Evolutionary conservation across 2,888 invertebrate genomes (phyloP).

Genomic region (Gisinianus flammeolus): DNA sequence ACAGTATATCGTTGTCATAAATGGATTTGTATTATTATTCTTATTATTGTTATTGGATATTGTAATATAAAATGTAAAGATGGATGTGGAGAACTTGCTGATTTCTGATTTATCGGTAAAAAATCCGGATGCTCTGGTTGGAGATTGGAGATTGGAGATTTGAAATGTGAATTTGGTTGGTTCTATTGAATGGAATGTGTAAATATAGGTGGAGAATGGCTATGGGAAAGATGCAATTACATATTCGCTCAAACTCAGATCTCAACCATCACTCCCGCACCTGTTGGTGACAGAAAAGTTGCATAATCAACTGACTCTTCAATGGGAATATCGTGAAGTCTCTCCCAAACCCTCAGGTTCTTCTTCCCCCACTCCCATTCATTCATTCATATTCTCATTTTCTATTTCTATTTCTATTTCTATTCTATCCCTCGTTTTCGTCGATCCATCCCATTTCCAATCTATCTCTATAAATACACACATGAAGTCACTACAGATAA

Average conservation of each 20-base stretch:
- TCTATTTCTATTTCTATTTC: not conserved
- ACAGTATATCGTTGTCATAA: too few relatives aligned
- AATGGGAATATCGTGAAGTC: conserved; percentile 32
- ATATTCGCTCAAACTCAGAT: conserved; percentile 57
- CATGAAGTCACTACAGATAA: not conserved
- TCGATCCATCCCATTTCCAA: not conserved
- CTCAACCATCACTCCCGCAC: conserved; percentile 23
- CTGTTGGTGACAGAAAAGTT: conserved; percentile 37
- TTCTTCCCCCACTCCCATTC: not conserved
- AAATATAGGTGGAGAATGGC: conserved; percentile 59
- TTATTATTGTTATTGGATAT: too few relatives aligned
- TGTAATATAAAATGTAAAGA: too few relatives aligned
- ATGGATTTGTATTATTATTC: too few relatives aligned
- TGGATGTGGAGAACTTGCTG: too few relatives aligned
- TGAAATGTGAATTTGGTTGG: too few relatives aligned
- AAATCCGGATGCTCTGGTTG: too few relatives aligned
- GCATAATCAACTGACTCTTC: conserved; percentile 27
- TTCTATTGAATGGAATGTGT: too few relatives aligned
- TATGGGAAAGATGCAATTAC: conserved; percentile 61
- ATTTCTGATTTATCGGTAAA: too few relatives aligned
- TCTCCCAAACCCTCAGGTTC: conserved; percentile 34
- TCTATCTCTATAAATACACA: not conserved
- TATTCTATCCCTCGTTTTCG: not conserved
- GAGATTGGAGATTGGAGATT: too few relatives aligned
- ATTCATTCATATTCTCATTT: not conserved